Base-by-base conservation (phyloP, 2,113 vertebrate species). In the Puffinus mauretanicus region DNA sequence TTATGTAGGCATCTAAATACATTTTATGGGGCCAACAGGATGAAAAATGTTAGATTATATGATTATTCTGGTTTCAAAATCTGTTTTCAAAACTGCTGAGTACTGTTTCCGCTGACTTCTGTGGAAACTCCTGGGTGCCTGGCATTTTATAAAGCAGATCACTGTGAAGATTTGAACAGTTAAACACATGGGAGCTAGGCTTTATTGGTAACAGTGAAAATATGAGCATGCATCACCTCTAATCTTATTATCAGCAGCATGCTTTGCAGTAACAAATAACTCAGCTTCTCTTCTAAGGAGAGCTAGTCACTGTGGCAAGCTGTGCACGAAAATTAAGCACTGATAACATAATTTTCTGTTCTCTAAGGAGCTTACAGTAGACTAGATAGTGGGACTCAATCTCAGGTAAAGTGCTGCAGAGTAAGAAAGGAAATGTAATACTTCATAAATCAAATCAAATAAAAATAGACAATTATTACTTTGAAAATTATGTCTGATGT, bases 161-260 rank as follows among this genome's bases (percentile, higher is more conserved):
- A 8, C 44, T 65, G n/a, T 61, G 49, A 87, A 67, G 36, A 91
- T 85, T 93, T 89, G 65, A 91, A 88, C 32, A 73, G 54, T 69
- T 87, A 85, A 91, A 76, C 27, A 49, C 58, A 34, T 42, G 44
- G 69, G 83, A 85, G 34, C n/a, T 69, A 19, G 4, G 26, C 29
- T 83, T 88, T 89, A 80, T 87, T 89, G 54, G 49, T 62, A 89
- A 32, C 61, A 25, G 52, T 66, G 29, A 76, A 94, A 93, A 93
- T 91, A 84, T 2, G 44, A 96, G 22, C 40, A 57, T 54, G 24
- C 34, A 61, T 89, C 57, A n/a, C 36, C 55, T 86, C 61, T 95
- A 91, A 95, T 94, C 65, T 71, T 85, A 79, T 94, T 94, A 87
- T 75, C 49, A 92, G 58, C 60, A 34, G 27, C 57, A 72, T 36